A percentile compares a stretch with the other conserved stretches of the same genome.
Conservation (phyloP, 2,888 invertebrate genomes). For the Meiosimyza decipiens region DNA sequence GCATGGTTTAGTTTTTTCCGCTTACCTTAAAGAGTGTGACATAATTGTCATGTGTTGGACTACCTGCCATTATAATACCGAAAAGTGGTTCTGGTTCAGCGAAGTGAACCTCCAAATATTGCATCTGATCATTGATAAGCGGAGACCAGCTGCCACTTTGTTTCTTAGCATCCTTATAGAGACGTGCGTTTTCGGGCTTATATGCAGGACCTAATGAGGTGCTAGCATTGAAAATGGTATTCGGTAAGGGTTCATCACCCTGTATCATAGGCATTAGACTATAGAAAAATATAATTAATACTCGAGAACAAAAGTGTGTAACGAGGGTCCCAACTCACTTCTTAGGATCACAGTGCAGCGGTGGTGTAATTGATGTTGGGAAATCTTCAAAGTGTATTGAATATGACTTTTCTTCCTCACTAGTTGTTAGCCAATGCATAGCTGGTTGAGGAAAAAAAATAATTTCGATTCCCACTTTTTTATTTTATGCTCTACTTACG, state of each 20-base stretch:
- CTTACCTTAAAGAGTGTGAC: conserved; percentile 78
- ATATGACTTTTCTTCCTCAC: neutral
- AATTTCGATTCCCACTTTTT: neutral
- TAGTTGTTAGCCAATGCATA: neutral
- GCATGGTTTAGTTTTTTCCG: neutral
- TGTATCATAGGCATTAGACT: conserved; percentile 67
- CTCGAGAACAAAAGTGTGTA: neutral
- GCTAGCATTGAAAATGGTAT: conserved; percentile 72
- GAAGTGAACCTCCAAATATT: conserved; percentile 78
- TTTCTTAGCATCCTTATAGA: conserved; percentile 63
- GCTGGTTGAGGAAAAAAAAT: no score
- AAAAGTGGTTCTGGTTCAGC: conserved; percentile 76
- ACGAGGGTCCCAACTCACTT: conserved; percentile 55
- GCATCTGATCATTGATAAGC: conserved; percentile 70
- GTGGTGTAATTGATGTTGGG: conserved; percentile 66
- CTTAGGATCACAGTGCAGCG: conserved; percentile 65
- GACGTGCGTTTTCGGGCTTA: conserved; percentile 69
- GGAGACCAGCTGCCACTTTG: conserved; percentile 78
- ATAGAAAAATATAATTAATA: conserved; percentile 16
- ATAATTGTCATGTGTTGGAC: conserved; percentile 75
- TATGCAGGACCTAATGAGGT: conserved; percentile 68
- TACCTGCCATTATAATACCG: conserved; percentile 80
- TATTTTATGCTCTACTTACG: neutral
- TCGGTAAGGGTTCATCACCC: conserved; percentile 68
- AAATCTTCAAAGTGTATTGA: conserved; percentile 40